A percentile compares a stretch with the other conserved stretches of the same genome.
Conservation (phyloP, 1,140 invertebrate species). For the Zaprionus kolodkinae region DNA sequence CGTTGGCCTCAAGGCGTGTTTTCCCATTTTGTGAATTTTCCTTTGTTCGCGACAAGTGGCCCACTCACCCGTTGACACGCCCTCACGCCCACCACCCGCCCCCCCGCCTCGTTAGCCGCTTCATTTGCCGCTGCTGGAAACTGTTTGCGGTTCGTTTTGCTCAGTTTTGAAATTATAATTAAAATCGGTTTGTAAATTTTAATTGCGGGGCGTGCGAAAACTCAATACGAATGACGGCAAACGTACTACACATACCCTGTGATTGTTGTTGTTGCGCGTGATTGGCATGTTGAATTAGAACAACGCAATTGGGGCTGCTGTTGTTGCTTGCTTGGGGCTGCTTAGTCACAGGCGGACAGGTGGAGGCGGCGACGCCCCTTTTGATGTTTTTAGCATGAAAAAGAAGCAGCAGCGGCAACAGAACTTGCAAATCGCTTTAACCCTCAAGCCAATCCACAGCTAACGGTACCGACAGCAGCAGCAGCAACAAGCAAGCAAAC, state of each 20-base stretch:
- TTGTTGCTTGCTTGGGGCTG: background rate
- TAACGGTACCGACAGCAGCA: background rate
- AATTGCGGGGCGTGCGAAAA: constrained; percentile 72
- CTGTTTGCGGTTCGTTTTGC: constrained; percentile 52
- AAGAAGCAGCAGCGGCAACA: background rate
- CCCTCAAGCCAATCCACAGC: background rate
- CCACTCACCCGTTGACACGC: background rate
- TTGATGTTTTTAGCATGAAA: background rate
- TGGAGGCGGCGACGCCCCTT: background rate
- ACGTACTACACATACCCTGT: constrained; percentile 23
- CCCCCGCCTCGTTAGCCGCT: constrained; percentile 56
- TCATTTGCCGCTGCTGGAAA: constrained; percentile 55
- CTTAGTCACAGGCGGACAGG: constrained; percentile 26
- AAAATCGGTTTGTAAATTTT: constrained; percentile 77
- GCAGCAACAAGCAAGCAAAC: background rate
- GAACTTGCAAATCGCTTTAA: constrained; percentile 1
- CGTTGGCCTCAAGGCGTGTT: constrained; percentile 52
- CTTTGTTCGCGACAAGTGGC: constrained; percentile 10
- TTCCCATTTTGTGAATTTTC: constrained; percentile 14
- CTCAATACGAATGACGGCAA: constrained; percentile 52
- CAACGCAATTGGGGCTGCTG: constrained; percentile 54
- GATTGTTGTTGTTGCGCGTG: constrained; percentile 50
- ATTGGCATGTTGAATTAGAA: constrained; percentile 69
- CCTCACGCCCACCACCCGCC: background rate
- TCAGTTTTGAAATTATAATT: constrained; percentile 73